Evolutionary conservation across 2,888 invertebrate species (phyloP).

Genomic region (Rhorus exstirpatorius): DNA sequence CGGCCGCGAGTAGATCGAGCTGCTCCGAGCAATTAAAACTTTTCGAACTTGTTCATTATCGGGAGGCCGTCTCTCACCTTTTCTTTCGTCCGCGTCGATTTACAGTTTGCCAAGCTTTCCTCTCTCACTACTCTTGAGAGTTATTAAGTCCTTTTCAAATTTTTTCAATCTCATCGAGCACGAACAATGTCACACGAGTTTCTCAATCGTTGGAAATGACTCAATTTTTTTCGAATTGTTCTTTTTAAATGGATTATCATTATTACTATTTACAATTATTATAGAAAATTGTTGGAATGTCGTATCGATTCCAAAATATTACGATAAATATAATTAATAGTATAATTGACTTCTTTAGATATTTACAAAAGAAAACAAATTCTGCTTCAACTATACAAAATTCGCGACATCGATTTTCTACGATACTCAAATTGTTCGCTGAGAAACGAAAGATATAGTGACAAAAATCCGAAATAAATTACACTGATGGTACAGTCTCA

Average conservation of each 20-base stretch:
- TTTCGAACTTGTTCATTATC: conserved; percentile 74
- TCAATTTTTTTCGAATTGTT: conserved; percentile 18
- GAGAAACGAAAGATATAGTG: too few relatives aligned
- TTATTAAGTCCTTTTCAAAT: conserved; percentile 57
- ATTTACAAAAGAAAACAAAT: not conserved
- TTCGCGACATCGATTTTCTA: too few relatives aligned
- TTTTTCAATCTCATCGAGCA: conserved; percentile 24
- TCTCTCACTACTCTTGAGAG: conserved; percentile 16
- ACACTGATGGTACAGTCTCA: too few relatives aligned
- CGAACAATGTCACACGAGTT: conserved; percentile 37
- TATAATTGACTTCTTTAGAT: too few relatives aligned
- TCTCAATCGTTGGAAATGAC: conserved; percentile 10
- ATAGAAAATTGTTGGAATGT: not conserved
- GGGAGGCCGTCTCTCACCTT: conserved; percentile 46
- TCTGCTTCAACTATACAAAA: too few relatives aligned
- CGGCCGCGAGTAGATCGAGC: conserved; percentile 62
- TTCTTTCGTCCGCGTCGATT: conserved; percentile 13
- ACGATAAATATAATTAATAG: too few relatives aligned
- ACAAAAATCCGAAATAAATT: too few relatives aligned
- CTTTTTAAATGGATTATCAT: conserved; percentile 7
- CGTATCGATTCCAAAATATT: too few relatives aligned
- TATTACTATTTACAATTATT: conserved; percentile 7
- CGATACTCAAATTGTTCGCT: too few relatives aligned
- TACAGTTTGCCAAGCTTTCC: conserved; percentile 41
- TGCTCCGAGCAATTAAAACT: conserved; percentile 79